Percentiles rank a stretch among this genome's conserved stretches.
These are phyloP conservation scores for Gymnoscelis rufifasciata DNA, from an alignment of 2,888 invertebrate species.

Conservation along the genomic window DNA sequence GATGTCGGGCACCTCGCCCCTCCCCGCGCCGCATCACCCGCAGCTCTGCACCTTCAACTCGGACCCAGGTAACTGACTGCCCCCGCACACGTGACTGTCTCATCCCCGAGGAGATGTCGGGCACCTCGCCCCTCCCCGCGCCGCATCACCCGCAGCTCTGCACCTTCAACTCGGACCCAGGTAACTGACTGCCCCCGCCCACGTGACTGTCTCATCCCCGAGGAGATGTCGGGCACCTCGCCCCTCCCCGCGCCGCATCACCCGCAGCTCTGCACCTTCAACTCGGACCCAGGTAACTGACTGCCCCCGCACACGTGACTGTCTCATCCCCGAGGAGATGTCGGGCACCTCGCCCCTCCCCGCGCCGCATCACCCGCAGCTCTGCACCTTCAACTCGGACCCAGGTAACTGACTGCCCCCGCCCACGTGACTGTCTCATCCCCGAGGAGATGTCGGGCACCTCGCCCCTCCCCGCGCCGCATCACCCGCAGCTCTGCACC, in stretches of 20 bases:
- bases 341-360: slow-evolving; percentile 85
- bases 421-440: too few species aligned
- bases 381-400: slow-evolving; percentile 67
- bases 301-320: too few species aligned
- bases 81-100: too few species aligned
- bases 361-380: slow-evolving; percentile 38
- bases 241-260: slow-evolving; percentile 81
- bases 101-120: too few species aligned
- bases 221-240: slow-evolving; percentile 86
- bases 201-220: too few species aligned
- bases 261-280: slow-evolving; percentile 55
- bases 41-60: slow-evolving; percentile 63
- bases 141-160: slow-evolving; percentile 45
- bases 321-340: too few species aligned
- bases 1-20: slow-evolving; percentile 87
- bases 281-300: slow-evolving; percentile 61
- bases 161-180: slow-evolving; percentile 69
- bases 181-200: slow-evolving; percentile 28
- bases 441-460: slow-evolving; percentile 87
- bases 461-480: slow-evolving; percentile 84
- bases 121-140: slow-evolving; percentile 85
- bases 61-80: slow-evolving; percentile 50
- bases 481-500: slow-evolving; percentile 50
- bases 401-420: slow-evolving; percentile 42
- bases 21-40: slow-evolving; percentile 52